Evolutionary conservation across 2,797 vertebrate genomes (phyloP).

Genomic region (Myotis vivesi): DNA sequence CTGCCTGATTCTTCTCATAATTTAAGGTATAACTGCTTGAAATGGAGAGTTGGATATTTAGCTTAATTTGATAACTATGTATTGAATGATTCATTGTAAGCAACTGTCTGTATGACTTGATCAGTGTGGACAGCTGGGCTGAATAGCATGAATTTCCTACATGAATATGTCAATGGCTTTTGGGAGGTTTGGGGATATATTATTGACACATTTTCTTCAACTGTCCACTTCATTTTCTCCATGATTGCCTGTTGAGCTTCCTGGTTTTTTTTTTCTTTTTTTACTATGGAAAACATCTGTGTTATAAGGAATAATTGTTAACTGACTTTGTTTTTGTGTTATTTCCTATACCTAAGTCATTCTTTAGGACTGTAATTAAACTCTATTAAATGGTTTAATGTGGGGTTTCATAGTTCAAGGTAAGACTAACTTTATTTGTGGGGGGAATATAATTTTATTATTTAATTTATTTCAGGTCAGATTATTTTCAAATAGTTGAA

Average conservation of each 20-base stretch:
- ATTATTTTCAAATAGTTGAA: slow-evolving; percentile 58
- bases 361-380: slow-evolving; percentile 29
- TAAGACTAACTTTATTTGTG: slow-evolving; percentile 16
- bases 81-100: not conserved
- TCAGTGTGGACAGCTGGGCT: not conserved
- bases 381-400: not conserved
- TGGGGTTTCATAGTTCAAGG: not conserved
- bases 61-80: not conserved
- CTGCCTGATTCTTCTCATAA: not conserved
- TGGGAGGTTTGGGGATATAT: not conserved
- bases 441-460: slow-evolving; percentile 30
- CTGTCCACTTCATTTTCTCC: not conserved
- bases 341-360: not conserved
- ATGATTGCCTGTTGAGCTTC: not conserved
- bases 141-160: not conserved
- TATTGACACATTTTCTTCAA: not conserved
- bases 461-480: slow-evolving; percentile 34
- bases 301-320: slow-evolving; percentile 32
- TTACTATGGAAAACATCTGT: not conserved
- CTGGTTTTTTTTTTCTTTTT: not conserved
- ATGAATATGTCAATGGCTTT: not conserved
- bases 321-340: slow-evolving; percentile 30
- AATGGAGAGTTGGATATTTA: not conserved
- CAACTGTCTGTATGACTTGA: not conserved
- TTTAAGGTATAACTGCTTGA: not conserved